phyloP scores from a whole-genome alignment of 2,888 invertebrate species.

The Selenia dentaria region DNA sequence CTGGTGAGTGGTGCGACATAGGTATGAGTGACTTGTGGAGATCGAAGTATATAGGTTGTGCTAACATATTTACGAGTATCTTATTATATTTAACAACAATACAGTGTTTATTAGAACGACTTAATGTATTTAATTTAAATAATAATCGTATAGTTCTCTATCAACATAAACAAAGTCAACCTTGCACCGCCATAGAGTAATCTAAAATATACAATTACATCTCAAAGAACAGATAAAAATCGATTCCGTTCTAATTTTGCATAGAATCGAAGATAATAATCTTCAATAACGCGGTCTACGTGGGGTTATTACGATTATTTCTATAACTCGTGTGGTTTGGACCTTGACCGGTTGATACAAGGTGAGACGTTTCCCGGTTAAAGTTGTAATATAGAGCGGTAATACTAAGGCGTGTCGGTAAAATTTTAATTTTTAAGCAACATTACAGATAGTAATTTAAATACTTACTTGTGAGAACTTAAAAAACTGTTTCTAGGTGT shows the following conservation, averaged over 20 bases:
- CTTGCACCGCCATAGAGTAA: constrained; percentile 13
- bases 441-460: too few relatives aligned
- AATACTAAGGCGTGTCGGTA: constrained; percentile 10
- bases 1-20: too few relatives aligned
- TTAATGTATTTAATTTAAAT: too few relatives aligned
- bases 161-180: too few relatives aligned
- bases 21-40: too few relatives aligned
- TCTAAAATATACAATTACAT: constrained; percentile 24
- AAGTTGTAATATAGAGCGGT: constrained; percentile 1
- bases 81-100: too few relatives aligned
- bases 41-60: too few relatives aligned
- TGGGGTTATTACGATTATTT: constrained; percentile 16
- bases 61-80: too few relatives aligned
- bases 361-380: constrained; percentile 26
- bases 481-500: too few relatives aligned
- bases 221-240: constrained; percentile 26
- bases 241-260: constrained; percentile 31
- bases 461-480: too few relatives aligned
- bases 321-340: constrained; percentile 17
- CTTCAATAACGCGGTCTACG: constrained; percentile 24
- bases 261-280: constrained; percentile 27
- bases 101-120: too few relatives aligned
- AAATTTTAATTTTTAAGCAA: not conserved
- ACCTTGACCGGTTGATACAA: constrained; percentile 30
- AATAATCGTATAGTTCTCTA: too few relatives aligned